phyloP scores from a whole-genome alignment of 2,113 vertebrate species.

The Percina caprodes region DNA sequence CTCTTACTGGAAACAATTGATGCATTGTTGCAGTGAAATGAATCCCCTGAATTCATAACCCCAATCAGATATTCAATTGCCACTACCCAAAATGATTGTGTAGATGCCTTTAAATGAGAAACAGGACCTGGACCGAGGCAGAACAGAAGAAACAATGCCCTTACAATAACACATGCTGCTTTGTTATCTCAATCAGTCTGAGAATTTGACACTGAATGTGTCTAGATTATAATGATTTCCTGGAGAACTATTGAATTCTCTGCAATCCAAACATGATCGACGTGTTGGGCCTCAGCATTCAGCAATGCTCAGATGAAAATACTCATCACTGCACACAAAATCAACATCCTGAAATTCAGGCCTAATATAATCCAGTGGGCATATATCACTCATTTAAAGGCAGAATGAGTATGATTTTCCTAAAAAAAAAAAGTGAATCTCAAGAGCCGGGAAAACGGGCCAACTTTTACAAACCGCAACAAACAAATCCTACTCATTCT shows the following conservation, averaged over 20 bases:
- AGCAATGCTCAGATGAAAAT: constrained; percentile 28
- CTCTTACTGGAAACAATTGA: constrained; percentile 91
- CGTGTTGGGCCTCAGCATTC: constrained; percentile 63
- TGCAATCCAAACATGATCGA: constrained; percentile 78
- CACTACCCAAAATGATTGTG: constrained; percentile 87
- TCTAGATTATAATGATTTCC: constrained; percentile 36
- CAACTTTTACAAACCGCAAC: too few relatives aligned
- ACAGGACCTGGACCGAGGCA: constrained; percentile 51
- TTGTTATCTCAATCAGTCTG: constrained; percentile 58
- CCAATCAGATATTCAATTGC: constrained; percentile 90
- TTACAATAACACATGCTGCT: constrained; percentile 48
- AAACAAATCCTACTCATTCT: too few relatives aligned
- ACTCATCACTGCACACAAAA: constrained; percentile 41
- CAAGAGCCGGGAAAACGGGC: too few relatives aligned
- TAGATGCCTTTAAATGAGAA: constrained; percentile 82
- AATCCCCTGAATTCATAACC: constrained; percentile 92
- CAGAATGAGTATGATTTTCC: too few relatives aligned
- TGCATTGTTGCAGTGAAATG: constrained; percentile 92
- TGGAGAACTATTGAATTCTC: constrained; percentile 51
- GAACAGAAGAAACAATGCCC: constrained; percentile 33
- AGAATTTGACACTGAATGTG: constrained; percentile 54
- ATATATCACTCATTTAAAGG: constrained; percentile 27
- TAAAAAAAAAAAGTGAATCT: too few relatives aligned
- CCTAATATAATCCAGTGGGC: constrained; percentile 58
- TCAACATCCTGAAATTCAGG: constrained; percentile 68